These are phyloP conservation scores for Halcyon smyrnensis DNA, from an alignment of 2,797 vertebrate genomes.

Conservation along the genomic window DNA sequence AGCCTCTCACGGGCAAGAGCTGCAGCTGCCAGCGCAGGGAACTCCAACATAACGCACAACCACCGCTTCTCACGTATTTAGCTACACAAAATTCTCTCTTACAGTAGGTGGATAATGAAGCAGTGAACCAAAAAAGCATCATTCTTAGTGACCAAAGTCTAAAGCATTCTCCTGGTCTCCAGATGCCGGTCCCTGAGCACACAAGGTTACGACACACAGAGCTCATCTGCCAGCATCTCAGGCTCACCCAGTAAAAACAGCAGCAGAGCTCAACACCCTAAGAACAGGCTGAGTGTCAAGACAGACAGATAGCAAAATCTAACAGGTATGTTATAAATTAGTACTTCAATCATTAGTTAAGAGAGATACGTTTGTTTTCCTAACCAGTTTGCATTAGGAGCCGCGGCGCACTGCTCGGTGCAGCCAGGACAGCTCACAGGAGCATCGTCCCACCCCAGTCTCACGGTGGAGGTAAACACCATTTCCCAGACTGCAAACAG, in stretches of 20 bases:
- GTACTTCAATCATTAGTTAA: not conserved
- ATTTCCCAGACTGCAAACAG: not conserved
- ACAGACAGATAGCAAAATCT: not conserved
- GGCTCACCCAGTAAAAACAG: no score
- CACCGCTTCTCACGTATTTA: rapidly evolving
- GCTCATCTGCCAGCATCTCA: not conserved
- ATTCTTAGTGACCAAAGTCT: not conserved
- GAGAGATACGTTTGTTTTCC: not conserved
- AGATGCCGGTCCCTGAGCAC: rapidly evolving
- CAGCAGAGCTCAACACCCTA: not conserved
- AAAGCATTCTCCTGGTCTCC: no score
- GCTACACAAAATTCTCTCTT: not conserved
- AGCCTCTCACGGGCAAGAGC: not conserved
- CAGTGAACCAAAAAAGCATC: not conserved
- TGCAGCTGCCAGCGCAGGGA: not conserved
- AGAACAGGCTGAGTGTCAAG: not conserved
- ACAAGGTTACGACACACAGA: not conserved
- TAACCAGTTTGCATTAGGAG: not conserved
- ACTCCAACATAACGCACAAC: not conserved
- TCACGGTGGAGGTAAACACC: not conserved
- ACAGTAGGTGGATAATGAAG: not conserved
- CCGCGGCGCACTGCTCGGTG: not conserved
- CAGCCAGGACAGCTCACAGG: not conserved
- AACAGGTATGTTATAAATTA: not conserved
- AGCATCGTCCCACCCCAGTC: not conserved